Evolutionary conservation across 1,140 invertebrate species (phyloP).

Genomic region (Lamellibrachia luymesi): DNA sequence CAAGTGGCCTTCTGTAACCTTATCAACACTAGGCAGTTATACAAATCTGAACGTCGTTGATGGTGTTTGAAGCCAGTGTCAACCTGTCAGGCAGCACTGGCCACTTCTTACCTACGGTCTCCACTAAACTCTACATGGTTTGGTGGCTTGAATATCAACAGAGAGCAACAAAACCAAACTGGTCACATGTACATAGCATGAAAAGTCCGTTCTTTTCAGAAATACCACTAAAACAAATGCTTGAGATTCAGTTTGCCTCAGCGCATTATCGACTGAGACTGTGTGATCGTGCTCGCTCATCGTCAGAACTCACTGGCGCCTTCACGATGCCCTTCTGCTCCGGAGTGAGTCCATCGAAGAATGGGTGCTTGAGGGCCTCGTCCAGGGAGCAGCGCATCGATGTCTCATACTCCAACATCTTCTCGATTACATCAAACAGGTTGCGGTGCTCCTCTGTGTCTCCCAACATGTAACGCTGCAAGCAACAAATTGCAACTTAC

Average conservation of each 20-base stretch:
- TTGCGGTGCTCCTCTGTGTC: conserved; percentile 70
- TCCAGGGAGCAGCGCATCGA: conserved; percentile 80
- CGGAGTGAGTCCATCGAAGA: conserved; percentile 68
- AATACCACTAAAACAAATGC: not conserved
- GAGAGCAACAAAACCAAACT: not conserved
- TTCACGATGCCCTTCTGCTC: conserved; percentile 6
- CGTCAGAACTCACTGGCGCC: conserved; percentile 9
- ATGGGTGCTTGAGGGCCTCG: conserved; percentile 88
- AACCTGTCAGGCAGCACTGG: not conserved
- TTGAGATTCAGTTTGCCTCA: not conserved
- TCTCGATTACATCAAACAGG: conserved; percentile 89
- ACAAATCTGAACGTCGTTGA: not conserved
- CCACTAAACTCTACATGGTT: not conserved
- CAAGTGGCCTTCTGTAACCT: not conserved
- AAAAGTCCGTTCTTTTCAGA: not conserved
- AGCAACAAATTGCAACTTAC: not conserved
- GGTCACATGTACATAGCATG: not conserved
- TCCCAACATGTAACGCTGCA: conserved; percentile 27
- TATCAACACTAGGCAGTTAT: not conserved
- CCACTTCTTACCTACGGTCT: not conserved
- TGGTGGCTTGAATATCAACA: not conserved
- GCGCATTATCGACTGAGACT: conserved; percentile 8
- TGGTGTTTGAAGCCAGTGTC: not conserved
- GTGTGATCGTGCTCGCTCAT: not conserved
- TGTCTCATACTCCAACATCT: conserved; percentile 98